phyloP scores from a whole-genome alignment of 1,140 invertebrate species.

The Drosophila ananassae region DNA sequence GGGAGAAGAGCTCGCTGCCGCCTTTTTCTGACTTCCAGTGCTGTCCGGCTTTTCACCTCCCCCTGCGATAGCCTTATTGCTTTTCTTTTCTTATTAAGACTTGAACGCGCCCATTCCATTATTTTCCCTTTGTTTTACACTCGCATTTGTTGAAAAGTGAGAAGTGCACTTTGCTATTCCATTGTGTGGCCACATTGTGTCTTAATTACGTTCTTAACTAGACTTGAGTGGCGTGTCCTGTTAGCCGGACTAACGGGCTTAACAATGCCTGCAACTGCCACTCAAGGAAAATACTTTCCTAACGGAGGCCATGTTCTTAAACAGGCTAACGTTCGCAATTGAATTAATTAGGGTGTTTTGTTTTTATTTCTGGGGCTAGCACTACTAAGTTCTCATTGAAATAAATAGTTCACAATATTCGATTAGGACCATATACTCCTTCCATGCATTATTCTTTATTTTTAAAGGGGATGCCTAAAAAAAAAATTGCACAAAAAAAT shows the following conservation, averaged over 20 bases:
- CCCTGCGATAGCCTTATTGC: constrained; percentile 7
- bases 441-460: no score
- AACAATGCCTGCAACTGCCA: constrained; percentile 47
- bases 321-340: constrained; percentile 10
- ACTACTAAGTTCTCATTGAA: no score
- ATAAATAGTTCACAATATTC: no score
- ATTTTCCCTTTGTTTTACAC: constrained; percentile 60
- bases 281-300: constrained; percentile 30
- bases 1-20: constrained; percentile 4
- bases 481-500: no score
- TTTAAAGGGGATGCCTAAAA: no score
- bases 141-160: constrained; percentile 65
- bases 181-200: constrained; percentile 71
- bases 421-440: no score
- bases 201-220: constrained; percentile 75
- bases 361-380: no score
- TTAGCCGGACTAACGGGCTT: constrained; percentile 55
- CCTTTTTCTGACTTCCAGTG: constrained; percentile 2
- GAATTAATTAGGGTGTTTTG: constrained; percentile 14
- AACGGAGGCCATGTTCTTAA: neutral
- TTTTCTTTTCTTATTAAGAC: constrained; percentile 48
- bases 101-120: constrained; percentile 42
- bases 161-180: constrained; percentile 63
- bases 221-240: constrained; percentile 56
- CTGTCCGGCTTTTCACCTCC: constrained; percentile 8